Conservation (phyloP, 92 coral and sea anemone genomes). For the Umimayanthus kanabou region DNA sequence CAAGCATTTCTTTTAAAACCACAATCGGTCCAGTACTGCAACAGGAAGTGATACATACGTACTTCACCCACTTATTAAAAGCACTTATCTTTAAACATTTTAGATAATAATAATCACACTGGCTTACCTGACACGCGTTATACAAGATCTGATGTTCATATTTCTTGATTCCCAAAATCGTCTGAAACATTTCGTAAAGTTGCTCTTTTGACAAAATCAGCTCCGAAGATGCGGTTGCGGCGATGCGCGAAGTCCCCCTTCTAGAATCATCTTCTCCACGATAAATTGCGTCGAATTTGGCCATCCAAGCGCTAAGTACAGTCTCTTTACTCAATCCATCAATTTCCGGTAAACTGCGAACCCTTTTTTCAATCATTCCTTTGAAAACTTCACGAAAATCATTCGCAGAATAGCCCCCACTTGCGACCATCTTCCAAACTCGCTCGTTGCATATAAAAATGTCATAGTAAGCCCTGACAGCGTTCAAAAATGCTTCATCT, state of each 20-base stretch:
- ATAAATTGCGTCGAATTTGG: slow-evolving; percentile 93
- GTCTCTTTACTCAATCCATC: slow-evolving; percentile 94
- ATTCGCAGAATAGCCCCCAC: slow-evolving; percentile 92
- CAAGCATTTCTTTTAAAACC: no score
- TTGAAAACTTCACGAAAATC: slow-evolving; percentile 97
- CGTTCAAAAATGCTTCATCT: slow-evolving; percentile 89
- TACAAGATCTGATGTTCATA: slow-evolving; percentile 90
- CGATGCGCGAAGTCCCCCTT: slow-evolving; percentile 72
- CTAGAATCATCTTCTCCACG: slow-evolving; percentile 94
- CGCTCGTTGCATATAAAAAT: slow-evolving; percentile 89
- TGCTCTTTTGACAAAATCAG: slow-evolving; percentile 94
- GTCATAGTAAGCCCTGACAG: slow-evolving; percentile 85
- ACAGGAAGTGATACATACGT: no score
- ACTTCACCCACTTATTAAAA: no score
- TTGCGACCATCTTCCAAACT: slow-evolving; percentile 84
- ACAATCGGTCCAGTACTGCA: no score
- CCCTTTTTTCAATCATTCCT: slow-evolving; percentile 86
- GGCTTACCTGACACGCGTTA: slow-evolving; percentile 95
- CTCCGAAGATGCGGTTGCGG: slow-evolving; percentile 84
- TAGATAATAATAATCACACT: neutral
- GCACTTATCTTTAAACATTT: no score
- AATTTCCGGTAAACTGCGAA: slow-evolving; percentile 84
- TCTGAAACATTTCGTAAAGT: slow-evolving; percentile 96
- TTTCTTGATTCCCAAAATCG: slow-evolving; percentile 82
- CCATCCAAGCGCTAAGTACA: slow-evolving; percentile 97